These are phyloP conservation scores for Sturnus vulgaris DNA, from an alignment of 2,113 vertebrate genomes.

Conservation along the genomic window DNA sequence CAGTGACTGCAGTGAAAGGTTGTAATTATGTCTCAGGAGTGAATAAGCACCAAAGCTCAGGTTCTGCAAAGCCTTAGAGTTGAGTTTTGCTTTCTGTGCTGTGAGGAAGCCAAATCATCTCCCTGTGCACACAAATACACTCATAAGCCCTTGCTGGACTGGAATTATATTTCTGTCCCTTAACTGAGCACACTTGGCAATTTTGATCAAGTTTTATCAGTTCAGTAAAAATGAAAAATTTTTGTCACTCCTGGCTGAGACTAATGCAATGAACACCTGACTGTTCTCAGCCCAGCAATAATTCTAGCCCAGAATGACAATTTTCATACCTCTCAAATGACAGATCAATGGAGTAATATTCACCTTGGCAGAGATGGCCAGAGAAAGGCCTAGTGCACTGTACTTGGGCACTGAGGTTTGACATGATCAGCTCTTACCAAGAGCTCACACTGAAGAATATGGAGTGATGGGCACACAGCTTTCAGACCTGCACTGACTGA, in stretches of 20 bases:
- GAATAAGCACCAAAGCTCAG: neutral
- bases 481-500: neutral
- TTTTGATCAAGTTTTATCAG: neutral
- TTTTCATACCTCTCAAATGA: neutral
- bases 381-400: neutral
- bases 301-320: neutral
- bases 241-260: neutral
- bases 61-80: neutral
- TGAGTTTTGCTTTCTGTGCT: neutral
- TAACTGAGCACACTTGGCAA: neutral
- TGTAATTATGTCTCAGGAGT: slow-evolving; percentile 19
- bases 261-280: neutral
- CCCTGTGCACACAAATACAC: neutral
- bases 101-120: neutral
- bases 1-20: neutral
- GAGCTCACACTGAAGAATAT: neutral
- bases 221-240: neutral
- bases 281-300: neutral
- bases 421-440: neutral
- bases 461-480: neutral
- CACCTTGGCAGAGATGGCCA: neutral
- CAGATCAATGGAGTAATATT: neutral
- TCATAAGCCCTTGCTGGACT: neutral
- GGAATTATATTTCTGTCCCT: neutral
- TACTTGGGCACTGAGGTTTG: neutral